Base-by-base conservation (phyloP, 2,888 invertebrate genomes). In the Limnephilus auricula region DNA sequence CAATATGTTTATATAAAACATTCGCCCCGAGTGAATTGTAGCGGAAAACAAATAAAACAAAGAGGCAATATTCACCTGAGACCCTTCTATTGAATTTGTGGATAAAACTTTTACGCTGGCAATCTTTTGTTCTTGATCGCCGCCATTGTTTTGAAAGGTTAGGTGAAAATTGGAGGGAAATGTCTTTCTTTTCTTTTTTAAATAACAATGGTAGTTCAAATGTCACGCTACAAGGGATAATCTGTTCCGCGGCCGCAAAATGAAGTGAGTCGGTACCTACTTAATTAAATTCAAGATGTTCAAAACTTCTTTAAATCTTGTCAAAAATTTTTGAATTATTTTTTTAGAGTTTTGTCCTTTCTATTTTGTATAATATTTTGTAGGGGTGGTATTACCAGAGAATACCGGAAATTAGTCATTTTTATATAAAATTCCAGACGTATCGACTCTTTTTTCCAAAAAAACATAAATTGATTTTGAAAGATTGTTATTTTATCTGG, bases 61-160 rank as follows among this genome's bases (percentile, higher is more conserved):
- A 78, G 78, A 50, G 25, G 79, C 65, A 89, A 89, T 91, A 91
- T 91, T 84, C 91, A 89, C 91, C 89, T 89, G 91, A 91, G 91
- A 91, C 45, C 89, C 30, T 37, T 45, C 32, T 50, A 78, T 83
- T 79, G 78, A 45, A 40, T 32, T 30, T 30, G 86, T 30, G 79
- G 40, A 82, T 50, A 90, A 88, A 90, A 88, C 79, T 85, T 90
- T 90, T 88, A 87, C 40, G 86, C 87, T 82, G 40, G 83, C 79
- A 82, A 90, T 90, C 90, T 91, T 91, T 89, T 84, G 45, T 91
- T 91, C 89, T 37, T 89, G 80, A 91, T 89, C 89, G 79, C 79
- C 84, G 83, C 89, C 89, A 78, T 91, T 91, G 87, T 91, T 89
- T 91, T 89, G 50, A 89, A 84, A 91, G 91, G 91, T 91, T 84